A percentile compares a stretch with the other conserved stretches of the same genome.
These are phyloP conservation scores for Brachymystax lenok DNA, from an alignment of 2,797 vertebrate genomes.

Conservation along the genomic window DNA sequence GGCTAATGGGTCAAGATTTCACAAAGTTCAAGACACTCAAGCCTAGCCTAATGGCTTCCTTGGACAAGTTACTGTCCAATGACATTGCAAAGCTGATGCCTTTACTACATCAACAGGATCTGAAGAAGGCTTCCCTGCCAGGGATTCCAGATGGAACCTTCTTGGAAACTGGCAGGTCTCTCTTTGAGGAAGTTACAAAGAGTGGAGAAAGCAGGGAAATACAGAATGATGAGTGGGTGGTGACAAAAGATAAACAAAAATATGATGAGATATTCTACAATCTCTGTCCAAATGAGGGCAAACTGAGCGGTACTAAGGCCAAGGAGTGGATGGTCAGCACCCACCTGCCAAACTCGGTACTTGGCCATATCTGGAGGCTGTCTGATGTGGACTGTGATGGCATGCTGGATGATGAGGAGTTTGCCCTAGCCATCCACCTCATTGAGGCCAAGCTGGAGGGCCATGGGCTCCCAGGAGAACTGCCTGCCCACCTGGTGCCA, in stretches of 20 bases:
- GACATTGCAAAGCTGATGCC: conserved; percentile 88
- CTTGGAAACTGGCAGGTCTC: conserved; percentile 79
- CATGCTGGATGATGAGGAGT: conserved; percentile 91
- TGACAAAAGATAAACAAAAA: conserved; percentile 87
- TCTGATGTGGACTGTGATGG: conserved; percentile 88
- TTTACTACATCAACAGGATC: conserved; percentile 81
- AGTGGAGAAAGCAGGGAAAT: conserved; percentile 52
- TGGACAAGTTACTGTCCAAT: conserved; percentile 83
- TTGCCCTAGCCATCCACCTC: conserved; percentile 87
- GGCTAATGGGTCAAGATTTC: conserved; percentile 85
- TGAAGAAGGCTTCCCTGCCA: conserved; percentile 67
- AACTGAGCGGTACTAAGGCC: conserved; percentile 86
- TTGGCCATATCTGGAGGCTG: conserved; percentile 89
- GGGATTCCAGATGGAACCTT: conserved; percentile 83
- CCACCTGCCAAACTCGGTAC: conserved; percentile 85
- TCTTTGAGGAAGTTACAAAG: conserved; percentile 72
- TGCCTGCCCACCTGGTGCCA: conserved; percentile 85
- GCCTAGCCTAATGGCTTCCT: conserved; percentile 79
- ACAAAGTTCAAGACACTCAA: conserved; percentile 87
- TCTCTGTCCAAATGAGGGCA: conserved; percentile 82
- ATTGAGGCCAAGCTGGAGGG: conserved; percentile 89
- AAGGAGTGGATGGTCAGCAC: conserved; percentile 87
- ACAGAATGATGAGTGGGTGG: conserved; percentile 77
- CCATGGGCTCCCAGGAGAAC: conserved; percentile 81
- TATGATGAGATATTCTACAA: conserved; percentile 94